These are phyloP conservation scores for Apis mellifera DNA, from an alignment of 1,140 invertebrate species.

Conservation along the genomic window DNA sequence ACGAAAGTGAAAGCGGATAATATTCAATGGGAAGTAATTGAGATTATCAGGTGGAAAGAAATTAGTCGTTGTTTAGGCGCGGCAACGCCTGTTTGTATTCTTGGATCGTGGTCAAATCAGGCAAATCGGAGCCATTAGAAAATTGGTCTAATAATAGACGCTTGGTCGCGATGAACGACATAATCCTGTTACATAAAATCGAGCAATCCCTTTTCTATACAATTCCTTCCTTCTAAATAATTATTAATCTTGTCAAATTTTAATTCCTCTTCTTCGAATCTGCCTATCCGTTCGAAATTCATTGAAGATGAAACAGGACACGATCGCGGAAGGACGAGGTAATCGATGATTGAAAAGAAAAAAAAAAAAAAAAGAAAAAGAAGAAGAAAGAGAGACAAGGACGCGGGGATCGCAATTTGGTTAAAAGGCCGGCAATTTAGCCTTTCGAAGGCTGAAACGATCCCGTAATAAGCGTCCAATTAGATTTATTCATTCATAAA, in stretches of 20 bases:
- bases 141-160: slow-evolving; percentile 67
- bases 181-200: slow-evolving; percentile 42
- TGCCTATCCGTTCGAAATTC: too few relatives aligned
- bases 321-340: background rate
- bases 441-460: slow-evolving; percentile 10
- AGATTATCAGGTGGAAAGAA: slow-evolving; percentile 20
- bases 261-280: too few relatives aligned
- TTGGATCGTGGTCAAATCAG: slow-evolving; percentile 48
- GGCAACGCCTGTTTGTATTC: slow-evolving; percentile 34
- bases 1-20: slow-evolving; percentile 52
- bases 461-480: slow-evolving; percentile 55
- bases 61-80: slow-evolving; percentile 24
- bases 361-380: background rate
- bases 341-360: background rate
- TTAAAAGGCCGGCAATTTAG: slow-evolving; percentile 13
- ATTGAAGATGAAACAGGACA: background rate
- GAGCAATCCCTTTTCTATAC: background rate
- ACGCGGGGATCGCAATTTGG: slow-evolving; percentile 26
- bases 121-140: slow-evolving; percentile 61
- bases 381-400: background rate
- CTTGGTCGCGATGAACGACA: slow-evolving; percentile 22
- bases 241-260: too few relatives aligned
- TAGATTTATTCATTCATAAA: slow-evolving; percentile 57
- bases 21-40: slow-evolving; percentile 52
- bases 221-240: background rate